These are phyloP conservation scores for Anas platyrhynchos DNA, from an alignment of 2,113 vertebrate genomes.

Conservation along the genomic window DNA sequence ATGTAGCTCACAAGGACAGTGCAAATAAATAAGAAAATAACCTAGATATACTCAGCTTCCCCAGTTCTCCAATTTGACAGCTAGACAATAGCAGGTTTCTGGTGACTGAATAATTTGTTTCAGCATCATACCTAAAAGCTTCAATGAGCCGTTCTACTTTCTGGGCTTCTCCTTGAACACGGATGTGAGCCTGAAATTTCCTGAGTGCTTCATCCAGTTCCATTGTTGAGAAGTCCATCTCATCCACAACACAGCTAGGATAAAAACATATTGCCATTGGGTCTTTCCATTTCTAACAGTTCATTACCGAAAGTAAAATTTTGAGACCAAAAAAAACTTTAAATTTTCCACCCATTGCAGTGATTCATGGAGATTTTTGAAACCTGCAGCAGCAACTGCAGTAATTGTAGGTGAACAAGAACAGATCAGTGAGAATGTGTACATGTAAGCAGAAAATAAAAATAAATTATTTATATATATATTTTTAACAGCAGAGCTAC, in stretches of 20 bases:
- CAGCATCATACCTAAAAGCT: constrained; percentile 87
- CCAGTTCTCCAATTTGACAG: not conserved
- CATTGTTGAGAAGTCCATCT: constrained; percentile 96
- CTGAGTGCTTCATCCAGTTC: constrained; percentile 96
- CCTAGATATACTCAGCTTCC: not conserved
- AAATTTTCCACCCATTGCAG: not conserved
- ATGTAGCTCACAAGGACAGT: not conserved
- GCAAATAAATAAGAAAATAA: not conserved
- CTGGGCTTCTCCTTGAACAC: constrained; percentile 96
- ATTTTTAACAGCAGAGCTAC: not conserved
- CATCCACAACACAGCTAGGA: constrained; percentile 94
- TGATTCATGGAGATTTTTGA: not conserved
- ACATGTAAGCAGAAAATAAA: not conserved
- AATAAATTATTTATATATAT: not conserved
- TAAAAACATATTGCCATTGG: not conserved
- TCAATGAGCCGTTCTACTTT: constrained; percentile 96
- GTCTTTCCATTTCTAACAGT: not conserved
- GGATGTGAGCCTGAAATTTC: constrained; percentile 97
- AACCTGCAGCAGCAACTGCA: not conserved
- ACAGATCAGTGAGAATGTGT: not conserved
- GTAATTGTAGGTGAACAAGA: not conserved
- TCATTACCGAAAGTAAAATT: not conserved
- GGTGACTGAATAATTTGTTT: not conserved
- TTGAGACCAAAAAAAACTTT: not conserved
- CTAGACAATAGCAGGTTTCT: not conserved